Conservation (phyloP, 2,888 invertebrate genomes). For the Protonemura montana region DNA sequence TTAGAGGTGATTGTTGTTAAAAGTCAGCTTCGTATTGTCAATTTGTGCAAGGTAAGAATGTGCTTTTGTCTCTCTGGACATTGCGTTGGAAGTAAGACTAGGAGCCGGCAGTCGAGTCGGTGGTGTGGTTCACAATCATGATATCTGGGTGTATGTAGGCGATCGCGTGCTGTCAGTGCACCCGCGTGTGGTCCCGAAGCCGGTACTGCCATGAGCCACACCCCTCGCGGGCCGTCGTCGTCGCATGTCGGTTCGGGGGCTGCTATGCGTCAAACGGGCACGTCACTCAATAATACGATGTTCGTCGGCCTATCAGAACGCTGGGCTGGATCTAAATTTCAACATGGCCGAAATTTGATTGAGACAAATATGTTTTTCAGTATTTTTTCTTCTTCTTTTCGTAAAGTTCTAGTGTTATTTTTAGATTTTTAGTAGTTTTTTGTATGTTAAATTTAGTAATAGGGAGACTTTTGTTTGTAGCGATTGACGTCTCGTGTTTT, state of each 20-base stretch:
- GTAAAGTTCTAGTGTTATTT: slow-evolving; percentile 25
- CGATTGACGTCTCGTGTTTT: background rate
- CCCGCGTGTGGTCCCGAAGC: slow-evolving; percentile 39
- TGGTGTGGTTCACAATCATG: background rate
- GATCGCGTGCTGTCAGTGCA: slow-evolving; percentile 14
- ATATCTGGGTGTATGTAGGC: background rate
- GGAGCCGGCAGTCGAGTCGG: background rate
- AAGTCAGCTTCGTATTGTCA: background rate
- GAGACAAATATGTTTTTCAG: slow-evolving; percentile 23
- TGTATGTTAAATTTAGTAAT: background rate
- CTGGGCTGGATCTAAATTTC: slow-evolving; percentile 33
- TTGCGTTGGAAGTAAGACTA: background rate
- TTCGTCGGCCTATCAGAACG: slow-evolving; percentile 30
- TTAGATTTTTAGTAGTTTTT: background rate
- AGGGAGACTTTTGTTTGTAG: background rate
- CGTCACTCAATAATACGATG: slow-evolving; percentile 22
- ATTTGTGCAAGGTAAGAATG: background rate
- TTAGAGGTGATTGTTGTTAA: background rate
- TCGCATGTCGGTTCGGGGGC: background rate
- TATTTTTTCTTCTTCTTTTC: background rate
- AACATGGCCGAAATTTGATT: slow-evolving; percentile 39
- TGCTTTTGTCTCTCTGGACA: background rate
- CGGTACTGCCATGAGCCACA: slow-evolving; percentile 29
- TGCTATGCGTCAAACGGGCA: slow-evolving; percentile 16
- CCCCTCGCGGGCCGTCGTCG: background rate